Conservation (phyloP, 1,140 invertebrate genomes). For the Zaprionus ornatus region DNA sequence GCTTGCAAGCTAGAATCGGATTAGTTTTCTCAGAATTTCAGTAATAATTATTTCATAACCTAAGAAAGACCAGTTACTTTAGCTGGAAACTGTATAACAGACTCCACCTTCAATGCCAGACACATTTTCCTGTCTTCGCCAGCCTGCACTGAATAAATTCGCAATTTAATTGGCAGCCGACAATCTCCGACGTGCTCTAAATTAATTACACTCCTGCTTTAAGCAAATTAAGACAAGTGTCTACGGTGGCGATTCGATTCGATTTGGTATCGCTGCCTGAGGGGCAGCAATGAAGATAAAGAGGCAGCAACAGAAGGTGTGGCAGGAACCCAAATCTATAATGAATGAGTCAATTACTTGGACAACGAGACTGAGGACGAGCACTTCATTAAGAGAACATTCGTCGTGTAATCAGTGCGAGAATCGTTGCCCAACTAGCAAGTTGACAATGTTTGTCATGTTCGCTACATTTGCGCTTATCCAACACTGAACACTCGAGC, state of each 20-base stretch:
- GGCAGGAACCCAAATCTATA: constrained; percentile 25
- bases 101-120: not conserved
- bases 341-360: constrained; percentile 35
- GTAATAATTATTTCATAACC: not conserved
- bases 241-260: constrained; percentile 31
- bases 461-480: constrained; percentile 51
- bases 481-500: constrained; percentile 2
- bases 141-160: not conserved
- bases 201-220: constrained; percentile 29
- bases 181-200: not conserved
- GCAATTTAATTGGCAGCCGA: constrained; percentile 25
- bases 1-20: too few species aligned
- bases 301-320: not conserved
- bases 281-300: not conserved
- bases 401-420: constrained; percentile 16
- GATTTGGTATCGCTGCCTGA: constrained; percentile 5
- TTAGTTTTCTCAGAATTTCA: not conserved
- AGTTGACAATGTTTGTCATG: constrained; percentile 53
- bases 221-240: constrained; percentile 23
- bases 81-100: not conserved
- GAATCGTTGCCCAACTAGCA: constrained; percentile 6
- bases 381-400: constrained; percentile 38
- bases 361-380: not conserved
- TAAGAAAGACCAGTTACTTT: not conserved
- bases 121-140: not conserved